A percentile compares a stretch with the other conserved stretches of the same genome.
Conservation (phyloP, 2,113 vertebrate species). For the Corydoras maculifer region DNA sequence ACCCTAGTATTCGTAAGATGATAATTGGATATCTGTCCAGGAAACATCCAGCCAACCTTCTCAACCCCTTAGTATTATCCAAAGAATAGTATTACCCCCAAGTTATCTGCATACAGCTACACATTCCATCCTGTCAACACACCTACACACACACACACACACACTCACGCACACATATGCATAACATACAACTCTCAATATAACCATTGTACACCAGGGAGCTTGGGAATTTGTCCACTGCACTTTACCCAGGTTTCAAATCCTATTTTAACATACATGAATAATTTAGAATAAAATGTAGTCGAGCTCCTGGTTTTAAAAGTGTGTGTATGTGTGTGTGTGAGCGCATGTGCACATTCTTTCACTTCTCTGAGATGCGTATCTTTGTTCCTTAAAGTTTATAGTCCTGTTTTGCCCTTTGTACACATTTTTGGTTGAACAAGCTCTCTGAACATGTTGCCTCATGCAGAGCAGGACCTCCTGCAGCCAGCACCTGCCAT, state of each 20-base stretch:
- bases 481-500: too few relatives aligned
- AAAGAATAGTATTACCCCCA: not conserved
- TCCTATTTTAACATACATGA: conserved; percentile 26
- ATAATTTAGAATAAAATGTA: not conserved
- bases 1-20: too few relatives aligned
- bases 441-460: not conserved
- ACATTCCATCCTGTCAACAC: not conserved
- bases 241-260: conserved; percentile 7
- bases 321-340: conserved; percentile 2
- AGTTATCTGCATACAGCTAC: conserved; percentile 39
- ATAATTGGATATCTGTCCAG: too few relatives aligned
- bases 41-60: too few relatives aligned
- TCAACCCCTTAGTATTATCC: too few relatives aligned
- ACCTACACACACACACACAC: conserved; percentile 5
- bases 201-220: not conserved
- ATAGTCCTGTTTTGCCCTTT: not conserved
- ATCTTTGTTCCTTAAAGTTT: too few relatives aligned
- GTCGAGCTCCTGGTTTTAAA: not conserved
- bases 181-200: not conserved
- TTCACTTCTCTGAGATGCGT: too few relatives aligned
- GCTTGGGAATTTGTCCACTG: not conserved
- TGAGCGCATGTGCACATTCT: not conserved
- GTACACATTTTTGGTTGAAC: not conserved
- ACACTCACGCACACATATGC: conserved; percentile 17
- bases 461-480: not conserved